Conservation (phyloP, 2,113 vertebrate genomes). For the Rhombomys opimus region DNA sequence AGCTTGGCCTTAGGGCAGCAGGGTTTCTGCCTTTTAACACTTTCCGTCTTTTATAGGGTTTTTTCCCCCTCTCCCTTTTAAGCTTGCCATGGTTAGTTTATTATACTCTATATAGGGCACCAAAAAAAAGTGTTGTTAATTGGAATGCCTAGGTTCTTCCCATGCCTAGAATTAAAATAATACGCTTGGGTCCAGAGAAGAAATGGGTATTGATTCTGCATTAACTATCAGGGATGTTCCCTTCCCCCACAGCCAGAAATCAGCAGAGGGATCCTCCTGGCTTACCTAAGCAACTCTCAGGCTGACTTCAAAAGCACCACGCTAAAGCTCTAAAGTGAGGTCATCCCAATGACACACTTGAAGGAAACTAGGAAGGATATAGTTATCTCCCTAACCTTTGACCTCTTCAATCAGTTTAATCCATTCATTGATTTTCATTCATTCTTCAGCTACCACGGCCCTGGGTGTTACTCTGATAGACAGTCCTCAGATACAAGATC, state of each 20-base stretch:
- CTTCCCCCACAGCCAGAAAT: constrained; percentile 7
- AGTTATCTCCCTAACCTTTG: constrained; percentile 24
- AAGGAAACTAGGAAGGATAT: not conserved
- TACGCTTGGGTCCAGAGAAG: constrained; percentile 69
- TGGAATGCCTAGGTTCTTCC: constrained; percentile 59
- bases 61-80: constrained; percentile 46
- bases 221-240: constrained; percentile 63
- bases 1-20: constrained; percentile 14
- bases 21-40: constrained; percentile 61
- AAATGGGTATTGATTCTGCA: constrained; percentile 76
- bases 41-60: constrained; percentile 1
- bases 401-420: not conserved
- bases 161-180: constrained; percentile 66
- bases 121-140: constrained; percentile 48
- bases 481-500: not conserved
- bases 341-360: constrained; percentile 8
- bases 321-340: constrained; percentile 15
- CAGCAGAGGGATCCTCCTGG: not conserved
- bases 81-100: constrained; percentile 45
- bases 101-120: not conserved
- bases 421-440: not conserved
- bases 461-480: not conserved
- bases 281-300: not conserved
- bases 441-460: not conserved
- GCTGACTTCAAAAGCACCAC: constrained; percentile 3